A percentile compares a stretch with the other conserved stretches of the same genome.
These are phyloP conservation scores for Dolichotis patagonum DNA, from an alignment of 2,113 vertebrate genomes.

Conservation along the genomic window DNA sequence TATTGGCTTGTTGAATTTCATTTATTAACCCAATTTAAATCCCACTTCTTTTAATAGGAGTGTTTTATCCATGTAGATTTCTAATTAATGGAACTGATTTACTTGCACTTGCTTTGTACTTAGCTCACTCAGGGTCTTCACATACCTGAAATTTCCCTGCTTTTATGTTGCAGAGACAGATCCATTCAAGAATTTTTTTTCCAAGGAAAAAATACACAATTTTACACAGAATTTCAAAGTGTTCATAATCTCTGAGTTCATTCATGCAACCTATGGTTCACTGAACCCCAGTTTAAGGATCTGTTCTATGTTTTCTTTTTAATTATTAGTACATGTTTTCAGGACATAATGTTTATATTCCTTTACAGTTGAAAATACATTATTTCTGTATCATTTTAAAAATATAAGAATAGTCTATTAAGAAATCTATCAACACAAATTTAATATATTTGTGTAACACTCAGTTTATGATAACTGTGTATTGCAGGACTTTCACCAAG, in stretches of 20 bases:
- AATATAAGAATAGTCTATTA: background rate
- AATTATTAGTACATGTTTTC: background rate
- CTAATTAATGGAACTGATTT: background rate
- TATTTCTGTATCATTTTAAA: conserved; percentile 4
- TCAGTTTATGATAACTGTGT: background rate
- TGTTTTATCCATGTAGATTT: background rate
- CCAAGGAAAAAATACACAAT: background rate
- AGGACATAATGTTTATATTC: background rate
- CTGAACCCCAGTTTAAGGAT: background rate
- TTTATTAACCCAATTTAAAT: background rate
- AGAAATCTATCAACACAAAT: background rate
- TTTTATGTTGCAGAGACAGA: background rate
- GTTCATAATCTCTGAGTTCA: background rate
- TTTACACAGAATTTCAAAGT: conserved; percentile 1
- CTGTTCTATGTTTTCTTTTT: background rate
- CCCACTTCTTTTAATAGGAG: background rate
- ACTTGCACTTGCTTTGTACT: background rate
- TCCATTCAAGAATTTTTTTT: background rate
- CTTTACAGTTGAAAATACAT: conserved; percentile 4
- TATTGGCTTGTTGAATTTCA: background rate
- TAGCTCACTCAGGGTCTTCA: background rate
- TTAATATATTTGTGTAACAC: background rate
- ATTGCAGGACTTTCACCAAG: background rate
- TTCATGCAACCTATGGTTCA: background rate
- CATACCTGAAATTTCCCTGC: background rate